Conservation (phyloP, 2,888 invertebrate species). For the Drosophila affinis region DNA sequence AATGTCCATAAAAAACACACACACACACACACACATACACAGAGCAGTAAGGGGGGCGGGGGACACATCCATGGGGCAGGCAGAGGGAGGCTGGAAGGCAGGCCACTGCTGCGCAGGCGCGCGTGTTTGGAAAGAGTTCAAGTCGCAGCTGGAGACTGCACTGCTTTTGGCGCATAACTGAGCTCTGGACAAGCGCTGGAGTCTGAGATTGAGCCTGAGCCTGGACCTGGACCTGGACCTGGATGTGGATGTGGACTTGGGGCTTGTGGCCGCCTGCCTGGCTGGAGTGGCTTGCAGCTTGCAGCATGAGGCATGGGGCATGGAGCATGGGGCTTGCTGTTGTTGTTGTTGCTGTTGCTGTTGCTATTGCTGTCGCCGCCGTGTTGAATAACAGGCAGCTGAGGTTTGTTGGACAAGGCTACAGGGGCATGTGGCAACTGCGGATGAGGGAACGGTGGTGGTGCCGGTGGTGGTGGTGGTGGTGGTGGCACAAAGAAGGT, state of each 20-base stretch:
- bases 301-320: conserved; percentile 8
- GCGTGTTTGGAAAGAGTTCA: conserved; percentile 74
- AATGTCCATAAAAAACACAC: conserved; percentile 56
- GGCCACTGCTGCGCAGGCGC: conserved; percentile 55
- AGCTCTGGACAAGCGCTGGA: conserved; percentile 46
- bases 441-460: neutral
- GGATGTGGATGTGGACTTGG: conserved; percentile 10
- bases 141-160: conserved; percentile 76
- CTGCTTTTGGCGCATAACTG: conserved; percentile 76
- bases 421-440: conserved; percentile 1
- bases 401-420: conserved; percentile 51
- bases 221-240: conserved; percentile 13
- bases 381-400: conserved; percentile 77
- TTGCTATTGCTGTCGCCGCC: conserved; percentile 51
- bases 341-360: conserved; percentile 38
- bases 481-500: conserved; percentile 9
- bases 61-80: neutral
- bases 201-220: conserved; percentile 34
- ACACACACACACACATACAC: conserved; percentile 30
- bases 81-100: neutral
- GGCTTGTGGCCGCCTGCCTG: neutral
- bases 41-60: conserved; percentile 24
- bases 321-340: conserved; percentile 11
- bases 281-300: neutral
- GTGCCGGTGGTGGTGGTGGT: no score